Evolutionary conservation across 2,113 vertebrate species (phyloP).

Genomic region (Chlorodrepanis virens): DNA sequence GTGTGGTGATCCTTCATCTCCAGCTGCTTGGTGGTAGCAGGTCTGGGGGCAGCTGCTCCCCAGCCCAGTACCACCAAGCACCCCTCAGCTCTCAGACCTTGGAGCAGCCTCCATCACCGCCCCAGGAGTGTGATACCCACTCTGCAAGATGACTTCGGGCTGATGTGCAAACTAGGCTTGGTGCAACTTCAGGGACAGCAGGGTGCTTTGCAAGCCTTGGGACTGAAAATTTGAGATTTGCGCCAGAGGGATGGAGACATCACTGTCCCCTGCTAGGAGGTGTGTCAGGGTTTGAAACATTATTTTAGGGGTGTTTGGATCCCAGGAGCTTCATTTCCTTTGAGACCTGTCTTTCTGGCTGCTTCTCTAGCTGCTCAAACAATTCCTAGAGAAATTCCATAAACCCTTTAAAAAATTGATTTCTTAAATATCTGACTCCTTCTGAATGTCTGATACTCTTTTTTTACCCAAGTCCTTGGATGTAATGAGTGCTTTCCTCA

Average conservation of each 20-base stretch:
- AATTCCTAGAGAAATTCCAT: not conserved
- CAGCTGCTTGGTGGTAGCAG: not conserved
- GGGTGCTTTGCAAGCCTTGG: not conserved
- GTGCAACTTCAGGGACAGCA: not conserved
- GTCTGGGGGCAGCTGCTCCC: not conserved
- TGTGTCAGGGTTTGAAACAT: not conserved
- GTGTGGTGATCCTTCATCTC: not conserved
- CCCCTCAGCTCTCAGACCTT: not conserved
- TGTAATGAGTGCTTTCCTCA: conserved; percentile 4
- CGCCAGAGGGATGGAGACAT: not conserved
- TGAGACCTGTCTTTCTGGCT: not conserved
- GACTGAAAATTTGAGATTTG: not conserved
- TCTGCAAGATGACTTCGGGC: not conserved
- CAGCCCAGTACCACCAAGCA: not conserved
- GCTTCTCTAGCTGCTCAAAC: not conserved
- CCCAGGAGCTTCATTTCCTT: not conserved
- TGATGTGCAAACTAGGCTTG: not conserved
- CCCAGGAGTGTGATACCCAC: not conserved
- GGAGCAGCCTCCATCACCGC: not conserved
- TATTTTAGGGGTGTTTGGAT: not conserved
- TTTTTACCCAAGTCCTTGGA: conserved; percentile 7
- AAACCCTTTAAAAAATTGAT: not conserved
- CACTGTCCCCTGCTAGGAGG: not conserved
- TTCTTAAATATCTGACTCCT: not conserved
- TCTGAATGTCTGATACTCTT: not conserved